Evolutionary conservation across 2,797 vertebrate genomes (phyloP), one percentile per base, ranked within the genome.

Genomic region (Heterohyrax brucei): DNA sequence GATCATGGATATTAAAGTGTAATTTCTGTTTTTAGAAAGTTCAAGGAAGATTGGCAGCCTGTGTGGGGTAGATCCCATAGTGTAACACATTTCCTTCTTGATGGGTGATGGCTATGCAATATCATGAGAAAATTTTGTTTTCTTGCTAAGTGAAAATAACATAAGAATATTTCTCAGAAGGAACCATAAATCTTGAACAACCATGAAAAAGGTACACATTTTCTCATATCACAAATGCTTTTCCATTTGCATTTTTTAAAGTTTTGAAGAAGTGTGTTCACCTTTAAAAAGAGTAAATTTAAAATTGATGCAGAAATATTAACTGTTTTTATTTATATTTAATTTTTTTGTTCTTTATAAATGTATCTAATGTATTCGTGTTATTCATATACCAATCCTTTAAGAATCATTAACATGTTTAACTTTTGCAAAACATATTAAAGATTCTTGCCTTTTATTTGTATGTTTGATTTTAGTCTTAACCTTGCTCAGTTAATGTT

Each of bases 1-100:
- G 22, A 14, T 96, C 8, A 77, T 82, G 80, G 12, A 91, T 97
- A 75, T 1, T 16, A 30, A 5, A 26, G 28, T 66, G 24, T 10
- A 28, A 82, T 1, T 77, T 9, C 26, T 91, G 2, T 14, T 96
- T 88, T 88, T 73, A 87, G 80, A 95, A 80, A 0, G 9, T 96
- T 95, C 91, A 96, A 95, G 95, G 1, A 96, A 84, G 73, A 56
- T 88, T 96, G 86, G 19, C 91, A 84, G 61, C 72, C 22, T 87
- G 10, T 83, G 33, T 9, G 46, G 50, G 33, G 68, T 77, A n/a
- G 75, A 81, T 24, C 85, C 70, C 30, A 62, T 9, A 0, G 0
- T 13, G 10, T 85, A 78, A 94, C 33, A 53, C 89, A 93, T 94
- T 30, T 94, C 66, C 78, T 87, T 89, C 66, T 19, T 70, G 2